Conservation (phyloP, 2,113 vertebrate species). For the Tauraco erythrolophus region DNA sequence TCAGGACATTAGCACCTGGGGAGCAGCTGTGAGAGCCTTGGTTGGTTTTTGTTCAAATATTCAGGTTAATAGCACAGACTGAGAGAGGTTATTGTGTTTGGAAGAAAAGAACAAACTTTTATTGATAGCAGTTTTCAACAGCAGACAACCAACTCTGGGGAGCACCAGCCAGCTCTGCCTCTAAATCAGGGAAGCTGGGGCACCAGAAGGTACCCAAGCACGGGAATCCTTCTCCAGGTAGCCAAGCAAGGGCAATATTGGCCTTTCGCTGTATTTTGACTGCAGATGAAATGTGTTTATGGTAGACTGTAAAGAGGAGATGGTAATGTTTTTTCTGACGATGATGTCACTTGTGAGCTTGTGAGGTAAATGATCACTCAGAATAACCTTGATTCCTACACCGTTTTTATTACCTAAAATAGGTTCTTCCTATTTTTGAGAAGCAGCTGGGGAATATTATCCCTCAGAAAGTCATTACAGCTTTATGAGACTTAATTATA, state of each 20-base stretch:
- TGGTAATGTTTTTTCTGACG: neutral
- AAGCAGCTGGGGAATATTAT: neutral
- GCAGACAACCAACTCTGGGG: neutral
- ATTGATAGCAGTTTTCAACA: neutral
- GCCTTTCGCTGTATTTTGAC: neutral
- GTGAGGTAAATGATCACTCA: neutral
- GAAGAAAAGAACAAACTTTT: neutral
- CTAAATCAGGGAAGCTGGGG: neutral
- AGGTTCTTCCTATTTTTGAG: conserved; percentile 31
- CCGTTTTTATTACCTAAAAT: neutral
- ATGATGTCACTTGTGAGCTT: neutral
- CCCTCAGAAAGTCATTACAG: conserved; percentile 33
- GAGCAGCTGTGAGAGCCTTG: neutral
- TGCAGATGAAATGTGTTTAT: neutral
- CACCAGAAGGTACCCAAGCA: neutral
- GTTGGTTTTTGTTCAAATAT: neutral
- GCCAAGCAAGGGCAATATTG: neutral
- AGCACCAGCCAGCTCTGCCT: neutral
- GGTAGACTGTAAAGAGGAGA: neutral
- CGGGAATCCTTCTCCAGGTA: neutral
- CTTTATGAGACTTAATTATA: conserved; percentile 64
- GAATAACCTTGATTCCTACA: neutral
- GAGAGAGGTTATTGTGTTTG: neutral
- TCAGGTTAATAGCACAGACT: neutral
- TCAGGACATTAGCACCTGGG: neutral